phyloP scores from a whole-genome alignment of 2,113 vertebrate species.

The Prinia subflava region DNA sequence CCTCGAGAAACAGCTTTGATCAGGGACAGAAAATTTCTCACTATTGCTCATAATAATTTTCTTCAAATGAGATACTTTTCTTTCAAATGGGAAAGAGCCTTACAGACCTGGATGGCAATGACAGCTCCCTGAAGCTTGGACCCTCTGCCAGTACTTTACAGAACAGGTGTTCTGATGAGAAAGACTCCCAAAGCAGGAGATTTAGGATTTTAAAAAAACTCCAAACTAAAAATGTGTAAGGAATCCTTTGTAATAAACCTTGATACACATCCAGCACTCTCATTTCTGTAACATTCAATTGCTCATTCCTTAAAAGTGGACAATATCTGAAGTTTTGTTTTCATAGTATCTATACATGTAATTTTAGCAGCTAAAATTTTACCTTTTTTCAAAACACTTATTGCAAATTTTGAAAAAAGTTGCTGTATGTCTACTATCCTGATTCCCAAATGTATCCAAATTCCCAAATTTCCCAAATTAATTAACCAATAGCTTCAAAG shows the following conservation, averaged over 20 bases:
- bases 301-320: neutral
- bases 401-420: constrained; percentile 1
- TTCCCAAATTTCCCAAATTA: constrained; percentile 47
- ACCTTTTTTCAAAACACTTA: neutral
- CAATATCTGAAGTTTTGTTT: neutral
- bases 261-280: neutral
- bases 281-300: neutral
- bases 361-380: neutral
- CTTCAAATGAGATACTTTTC: neutral
- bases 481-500: constrained; percentile 50
- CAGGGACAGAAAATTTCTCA: neutral
- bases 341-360: neutral
- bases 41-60: neutral
- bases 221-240: neutral
- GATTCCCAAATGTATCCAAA: neutral
- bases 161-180: neutral
- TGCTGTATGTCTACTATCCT: neutral
- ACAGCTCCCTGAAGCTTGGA: neutral
- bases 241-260: neutral
- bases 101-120: neutral
- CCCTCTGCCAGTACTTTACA: neutral
- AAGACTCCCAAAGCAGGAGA: neutral
- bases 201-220: neutral
- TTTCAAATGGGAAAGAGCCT: neutral
- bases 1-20: neutral